A percentile compares a stretch with the other conserved stretches of the same genome.
Conservation (phyloP, 2,888 invertebrate genomes). For the Drosophila vallismaia region DNA sequence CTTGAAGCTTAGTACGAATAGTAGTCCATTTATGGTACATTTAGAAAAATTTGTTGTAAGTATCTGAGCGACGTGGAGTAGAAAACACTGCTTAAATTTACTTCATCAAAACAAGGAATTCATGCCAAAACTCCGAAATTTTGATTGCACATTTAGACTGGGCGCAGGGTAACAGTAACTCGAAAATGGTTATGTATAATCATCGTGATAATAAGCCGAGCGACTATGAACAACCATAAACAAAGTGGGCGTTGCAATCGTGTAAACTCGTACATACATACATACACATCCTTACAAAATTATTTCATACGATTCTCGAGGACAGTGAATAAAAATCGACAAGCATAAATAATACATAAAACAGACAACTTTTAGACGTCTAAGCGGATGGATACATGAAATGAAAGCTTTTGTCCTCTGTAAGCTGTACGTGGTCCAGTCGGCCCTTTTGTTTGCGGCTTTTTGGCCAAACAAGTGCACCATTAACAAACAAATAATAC, state of each 20-base stretch:
- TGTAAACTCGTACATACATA: background rate
- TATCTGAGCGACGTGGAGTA: background rate
- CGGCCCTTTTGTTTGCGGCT: conserved; percentile 66
- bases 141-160: background rate
- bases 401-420: conserved; percentile 29
- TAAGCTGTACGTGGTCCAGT: conserved; percentile 38
- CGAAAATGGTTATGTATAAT: background rate
- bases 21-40: background rate
- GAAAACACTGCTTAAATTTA: background rate
- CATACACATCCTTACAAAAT: background rate
- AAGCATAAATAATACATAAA: conserved; percentile 66
- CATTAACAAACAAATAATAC: conserved; percentile 50
- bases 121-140: background rate
- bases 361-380: conserved; percentile 18
- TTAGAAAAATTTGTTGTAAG: background rate
- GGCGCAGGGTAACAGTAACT: background rate
- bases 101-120: background rate
- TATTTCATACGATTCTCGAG: background rate
- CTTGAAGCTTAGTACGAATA: background rate
- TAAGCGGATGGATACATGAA: conserved; percentile 24
- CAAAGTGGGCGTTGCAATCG: background rate
- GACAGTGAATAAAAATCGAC: conserved; percentile 58
- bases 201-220: background rate
- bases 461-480: conserved; percentile 73
- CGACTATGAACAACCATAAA: background rate